Conservation (phyloP, 2,888 invertebrate species). For the Andrena bicolor region DNA sequence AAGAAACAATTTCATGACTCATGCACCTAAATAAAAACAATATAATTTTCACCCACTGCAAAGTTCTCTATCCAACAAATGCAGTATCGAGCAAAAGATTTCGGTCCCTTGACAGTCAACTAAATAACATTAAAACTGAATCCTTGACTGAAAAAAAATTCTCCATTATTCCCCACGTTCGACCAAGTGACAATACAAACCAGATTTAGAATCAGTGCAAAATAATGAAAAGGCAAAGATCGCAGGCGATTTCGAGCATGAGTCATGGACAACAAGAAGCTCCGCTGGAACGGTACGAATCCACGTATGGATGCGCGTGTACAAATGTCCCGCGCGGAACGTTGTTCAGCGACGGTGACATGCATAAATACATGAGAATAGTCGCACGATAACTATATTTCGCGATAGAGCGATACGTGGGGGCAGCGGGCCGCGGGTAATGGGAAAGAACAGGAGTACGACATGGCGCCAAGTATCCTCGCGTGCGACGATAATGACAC, state of each 20-base stretch:
- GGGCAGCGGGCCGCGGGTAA: conserved; percentile 16
- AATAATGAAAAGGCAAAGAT: not conserved
- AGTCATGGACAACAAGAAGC: conserved; percentile 5
- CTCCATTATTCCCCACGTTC: not conserved
- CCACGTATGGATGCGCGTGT: not conserved
- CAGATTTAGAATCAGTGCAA: too few relatives aligned
- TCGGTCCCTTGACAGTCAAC: too few relatives aligned
- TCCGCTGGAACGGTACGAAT: conserved; percentile 8
- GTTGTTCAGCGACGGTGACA: conserved; percentile 32
- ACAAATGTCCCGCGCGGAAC: conserved; percentile 17
- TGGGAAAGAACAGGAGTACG: conserved; percentile 40
- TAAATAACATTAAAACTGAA: too few relatives aligned
- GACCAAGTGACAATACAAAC: too few relatives aligned
- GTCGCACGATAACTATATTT: conserved; percentile 43
- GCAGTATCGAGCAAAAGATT: too few relatives aligned
- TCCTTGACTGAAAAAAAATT: not conserved
- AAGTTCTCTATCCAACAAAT: too few relatives aligned
- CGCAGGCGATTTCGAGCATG: not conserved
- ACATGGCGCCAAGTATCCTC: conserved; percentile 64
- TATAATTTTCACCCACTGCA: too few relatives aligned
- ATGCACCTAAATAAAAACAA: too few relatives aligned
- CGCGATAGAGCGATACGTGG: conserved; percentile 27
- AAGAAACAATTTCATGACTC: too few relatives aligned
- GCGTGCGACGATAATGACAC: conserved; percentile 65
- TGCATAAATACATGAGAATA: conserved; percentile 56